These are phyloP conservation scores for Ennomos quercinarius DNA, from an alignment of 2,888 invertebrate genomes.

Conservation along the genomic window DNA sequence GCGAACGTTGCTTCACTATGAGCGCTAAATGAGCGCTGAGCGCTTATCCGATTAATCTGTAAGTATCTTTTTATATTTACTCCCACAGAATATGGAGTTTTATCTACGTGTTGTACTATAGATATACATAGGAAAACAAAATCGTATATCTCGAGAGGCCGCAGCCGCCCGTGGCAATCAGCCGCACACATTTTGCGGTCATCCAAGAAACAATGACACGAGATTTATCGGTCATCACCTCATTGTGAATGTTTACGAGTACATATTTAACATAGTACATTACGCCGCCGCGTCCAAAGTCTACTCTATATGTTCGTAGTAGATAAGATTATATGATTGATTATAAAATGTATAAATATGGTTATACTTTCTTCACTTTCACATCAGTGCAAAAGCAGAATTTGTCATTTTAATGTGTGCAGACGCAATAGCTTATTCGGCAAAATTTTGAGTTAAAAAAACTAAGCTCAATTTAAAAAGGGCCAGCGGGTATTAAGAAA, in stretches of 20 bases:
- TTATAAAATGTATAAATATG: slow-evolving; percentile 25
- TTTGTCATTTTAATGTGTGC: background rate
- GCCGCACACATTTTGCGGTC: background rate
- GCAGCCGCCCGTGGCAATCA: background rate
- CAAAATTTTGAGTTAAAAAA: too few relatives aligned
- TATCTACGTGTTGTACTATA: too few relatives aligned
- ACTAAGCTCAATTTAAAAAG: too few relatives aligned
- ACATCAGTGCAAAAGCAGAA: slow-evolving; percentile 7
- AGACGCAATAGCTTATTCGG: too few relatives aligned
- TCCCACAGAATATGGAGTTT: too few relatives aligned
- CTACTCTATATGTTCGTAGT: slow-evolving; percentile 24
- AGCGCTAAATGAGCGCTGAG: too few relatives aligned
- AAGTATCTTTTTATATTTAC: too few relatives aligned
- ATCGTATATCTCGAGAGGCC: too few relatives aligned
- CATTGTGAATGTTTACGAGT: slow-evolving; percentile 42
- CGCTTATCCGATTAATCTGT: too few relatives aligned
- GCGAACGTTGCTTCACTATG: too few relatives aligned
- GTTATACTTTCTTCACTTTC: slow-evolving; percentile 28
- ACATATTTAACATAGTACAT: slow-evolving; percentile 42
- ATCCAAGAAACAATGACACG: slow-evolving; percentile 54
- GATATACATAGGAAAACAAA: too few relatives aligned
- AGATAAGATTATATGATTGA: slow-evolving; percentile 39
- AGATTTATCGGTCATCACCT: slow-evolving; percentile 54
- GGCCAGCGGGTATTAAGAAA: too few relatives aligned
- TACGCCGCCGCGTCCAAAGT: slow-evolving; percentile 31